phyloP scores from a whole-genome alignment of 2,113 vertebrate genomes.

The Fulmarus glacialis region DNA sequence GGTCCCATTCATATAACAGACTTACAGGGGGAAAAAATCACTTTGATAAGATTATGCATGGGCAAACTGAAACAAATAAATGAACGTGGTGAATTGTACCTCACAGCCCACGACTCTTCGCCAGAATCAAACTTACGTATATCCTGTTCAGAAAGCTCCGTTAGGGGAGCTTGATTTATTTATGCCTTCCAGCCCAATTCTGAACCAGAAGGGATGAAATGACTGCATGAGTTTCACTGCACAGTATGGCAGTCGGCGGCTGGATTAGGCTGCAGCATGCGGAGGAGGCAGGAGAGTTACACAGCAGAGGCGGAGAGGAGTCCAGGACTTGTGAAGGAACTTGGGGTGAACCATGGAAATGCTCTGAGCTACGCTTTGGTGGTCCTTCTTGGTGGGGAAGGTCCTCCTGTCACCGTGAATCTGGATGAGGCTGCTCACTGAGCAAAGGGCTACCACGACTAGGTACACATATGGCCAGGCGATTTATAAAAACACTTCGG shows the following conservation, averaged over 20 bases:
- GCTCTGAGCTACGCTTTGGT: neutral
- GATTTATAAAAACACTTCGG: neutral
- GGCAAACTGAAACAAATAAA: neutral
- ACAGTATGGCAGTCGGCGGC: neutral
- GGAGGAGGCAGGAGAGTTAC: neutral
- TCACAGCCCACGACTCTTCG: neutral
- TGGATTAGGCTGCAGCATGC: neutral
- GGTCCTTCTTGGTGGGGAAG: neutral
- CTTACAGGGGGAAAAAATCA: neutral
- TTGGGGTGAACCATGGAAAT: neutral
- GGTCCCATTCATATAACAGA: neutral
- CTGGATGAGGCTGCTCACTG: neutral
- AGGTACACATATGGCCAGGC: accelerated
- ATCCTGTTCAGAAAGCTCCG: neutral
- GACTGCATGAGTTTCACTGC: neutral
- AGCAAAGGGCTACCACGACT: neutral
- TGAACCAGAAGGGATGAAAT: neutral
- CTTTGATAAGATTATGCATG: neutral
- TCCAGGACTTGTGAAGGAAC: neutral
- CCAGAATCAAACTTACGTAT: neutral
- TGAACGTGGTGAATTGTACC: neutral
- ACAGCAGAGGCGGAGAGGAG: neutral
- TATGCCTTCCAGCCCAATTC: neutral
- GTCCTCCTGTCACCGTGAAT: neutral
- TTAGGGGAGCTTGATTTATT: neutral